These are phyloP conservation scores for Diglossa brunneiventris DNA, from an alignment of 2,113 vertebrate species.

Conservation along the genomic window DNA sequence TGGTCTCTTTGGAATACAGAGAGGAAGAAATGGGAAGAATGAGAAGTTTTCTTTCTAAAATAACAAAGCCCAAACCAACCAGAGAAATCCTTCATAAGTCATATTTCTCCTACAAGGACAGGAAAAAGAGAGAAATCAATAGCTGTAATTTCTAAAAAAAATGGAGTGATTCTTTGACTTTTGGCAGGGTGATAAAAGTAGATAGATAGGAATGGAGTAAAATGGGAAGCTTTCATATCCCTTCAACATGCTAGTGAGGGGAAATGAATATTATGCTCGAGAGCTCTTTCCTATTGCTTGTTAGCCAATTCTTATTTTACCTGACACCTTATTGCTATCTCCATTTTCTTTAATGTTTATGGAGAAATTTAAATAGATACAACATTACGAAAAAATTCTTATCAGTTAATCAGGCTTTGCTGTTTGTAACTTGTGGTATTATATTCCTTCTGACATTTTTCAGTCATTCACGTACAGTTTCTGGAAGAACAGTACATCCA, in stretches of 20 bases:
- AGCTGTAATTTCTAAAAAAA: neutral
- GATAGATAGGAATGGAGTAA: neutral
- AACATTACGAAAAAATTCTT: neutral
- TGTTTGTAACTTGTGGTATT: neutral
- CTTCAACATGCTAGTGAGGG: neutral
- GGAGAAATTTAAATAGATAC: neutral
- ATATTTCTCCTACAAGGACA: neutral
- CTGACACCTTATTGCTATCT: neutral
- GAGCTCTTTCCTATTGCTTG: neutral
- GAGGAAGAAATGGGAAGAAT: neutral
- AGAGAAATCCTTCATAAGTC: neutral
- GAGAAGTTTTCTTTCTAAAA: conserved; percentile 1
- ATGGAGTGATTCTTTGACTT: neutral
- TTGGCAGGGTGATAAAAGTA: neutral
- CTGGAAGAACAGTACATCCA: neutral
- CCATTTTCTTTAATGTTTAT: neutral
- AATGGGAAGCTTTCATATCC: neutral
- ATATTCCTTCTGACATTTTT: neutral
- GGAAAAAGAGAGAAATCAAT: conserved; percentile 8
- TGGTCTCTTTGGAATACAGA: neutral
- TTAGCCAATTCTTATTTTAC: neutral
- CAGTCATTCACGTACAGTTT: neutral
- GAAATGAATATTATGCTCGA: neutral
- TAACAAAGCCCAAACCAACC: neutral
- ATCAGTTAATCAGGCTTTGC: neutral